Conservation (phyloP, 2,113 vertebrate species). For the Marmota monax region DNA sequence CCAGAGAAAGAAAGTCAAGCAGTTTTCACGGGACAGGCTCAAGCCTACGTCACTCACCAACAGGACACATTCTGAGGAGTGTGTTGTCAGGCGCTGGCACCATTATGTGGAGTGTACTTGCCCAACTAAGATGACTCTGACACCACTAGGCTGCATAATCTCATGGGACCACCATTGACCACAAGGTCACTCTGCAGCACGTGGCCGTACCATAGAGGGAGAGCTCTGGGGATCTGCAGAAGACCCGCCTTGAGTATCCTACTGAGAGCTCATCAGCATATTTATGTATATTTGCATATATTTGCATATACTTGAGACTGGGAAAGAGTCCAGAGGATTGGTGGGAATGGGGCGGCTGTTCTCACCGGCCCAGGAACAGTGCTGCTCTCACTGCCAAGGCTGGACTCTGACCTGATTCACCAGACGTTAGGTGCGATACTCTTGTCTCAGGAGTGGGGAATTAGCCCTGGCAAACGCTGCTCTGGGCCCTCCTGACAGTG, state of each 20-base stretch:
- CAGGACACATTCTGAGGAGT: not conserved
- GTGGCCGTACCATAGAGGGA: not conserved
- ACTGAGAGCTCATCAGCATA: not conserved
- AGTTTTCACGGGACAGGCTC: not conserved
- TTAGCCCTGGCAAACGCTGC: not conserved
- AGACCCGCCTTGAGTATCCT: not conserved
- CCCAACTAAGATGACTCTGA: not conserved
- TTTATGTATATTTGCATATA: not conserved
- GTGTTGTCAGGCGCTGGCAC: not conserved
- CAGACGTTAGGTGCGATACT: not conserved
- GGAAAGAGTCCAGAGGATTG: not conserved
- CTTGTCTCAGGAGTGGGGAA: not conserved
- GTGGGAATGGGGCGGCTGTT: not conserved
- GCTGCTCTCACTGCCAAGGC: fast-evolving
- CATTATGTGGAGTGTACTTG: not conserved
- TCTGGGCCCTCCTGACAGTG: not conserved
- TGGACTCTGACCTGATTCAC: not conserved
- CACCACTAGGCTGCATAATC: not conserved
- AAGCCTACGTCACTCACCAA: not conserved
- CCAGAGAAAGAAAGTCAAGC: not conserved
- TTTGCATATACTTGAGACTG: too few relatives aligned
- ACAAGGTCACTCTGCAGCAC: not conserved
- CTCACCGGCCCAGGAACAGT: not conserved
- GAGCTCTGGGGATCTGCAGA: not conserved
- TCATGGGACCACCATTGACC: not conserved